Base-by-base conservation (phyloP, 2,113 vertebrate genomes). In the Suncus etruscus region DNA sequence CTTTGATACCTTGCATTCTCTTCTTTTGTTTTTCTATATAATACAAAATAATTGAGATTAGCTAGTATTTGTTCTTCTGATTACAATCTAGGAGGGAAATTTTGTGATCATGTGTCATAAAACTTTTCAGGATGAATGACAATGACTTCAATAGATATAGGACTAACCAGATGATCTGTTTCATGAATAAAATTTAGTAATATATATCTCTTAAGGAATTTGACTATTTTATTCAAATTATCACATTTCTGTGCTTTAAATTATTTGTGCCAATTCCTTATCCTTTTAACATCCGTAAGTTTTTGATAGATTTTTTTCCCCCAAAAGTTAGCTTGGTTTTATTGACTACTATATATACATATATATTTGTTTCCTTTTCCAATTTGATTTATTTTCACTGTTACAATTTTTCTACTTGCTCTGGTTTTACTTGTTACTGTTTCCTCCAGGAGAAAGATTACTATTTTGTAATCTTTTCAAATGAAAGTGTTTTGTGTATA, bases 211-310 rank as follows among this genome's bases (percentile, higher is more conserved):
- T 86, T 9, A 83, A 79, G 50, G 18, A 92, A 54, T 54, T 54
- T 54, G 11, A 10, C 51, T 54, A 54, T 48, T 77, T 86, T 14
- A 63, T 70, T 18, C 18, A 63, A 83, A 77, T 63, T 86, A 11
- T 83, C 91, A 73, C 66, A 85, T 70, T 90, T 89, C 25, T 86
- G n/a, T 11, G 69, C 27, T 63, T 63, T 31, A 88, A 92, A 1
- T 4, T 89, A 89, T 85, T 92, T 91, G 25, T 47, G 39, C 74
- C 79, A 86, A 74, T 66, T 82, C 58, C 11, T 73, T 81, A 61
- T 82, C 39, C 39, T 39, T 88, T 82, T 63, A 82, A 92, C 16
- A 78, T 47, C 22, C 63, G 1, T 29, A 47, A 39, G 39, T 39
- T 39, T 39, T 5, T 39, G 39, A 80, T 47, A 18, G 54, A 54